Evolutionary conservation across 1,140 invertebrate genomes (phyloP).

Genomic region (Leptoteleia sp.): DNA sequence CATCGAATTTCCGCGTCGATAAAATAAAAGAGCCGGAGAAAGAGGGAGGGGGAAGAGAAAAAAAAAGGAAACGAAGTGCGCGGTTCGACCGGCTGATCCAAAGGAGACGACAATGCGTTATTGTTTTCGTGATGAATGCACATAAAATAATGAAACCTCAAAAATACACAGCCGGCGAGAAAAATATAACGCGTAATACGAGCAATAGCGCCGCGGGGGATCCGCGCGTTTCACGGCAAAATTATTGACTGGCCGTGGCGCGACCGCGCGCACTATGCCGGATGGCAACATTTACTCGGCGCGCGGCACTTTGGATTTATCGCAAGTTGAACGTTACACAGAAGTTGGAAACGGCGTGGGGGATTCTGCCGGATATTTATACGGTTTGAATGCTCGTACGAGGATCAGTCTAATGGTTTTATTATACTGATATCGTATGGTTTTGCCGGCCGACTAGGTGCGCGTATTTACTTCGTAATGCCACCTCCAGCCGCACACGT

Average conservation of each 20-base stretch:
- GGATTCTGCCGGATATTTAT: slow-evolving; percentile 79
- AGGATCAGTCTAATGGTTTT: slow-evolving; percentile 75
- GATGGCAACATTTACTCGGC: slow-evolving; percentile 64
- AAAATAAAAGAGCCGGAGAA: slow-evolving; percentile 45
- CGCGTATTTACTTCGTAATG: slow-evolving; percentile 65
- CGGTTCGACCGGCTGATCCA: slow-evolving; percentile 47
- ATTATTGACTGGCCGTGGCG: slow-evolving; percentile 69
- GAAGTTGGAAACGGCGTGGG: slow-evolving; percentile 79
- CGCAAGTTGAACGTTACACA: slow-evolving; percentile 78
- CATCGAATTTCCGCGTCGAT: slow-evolving; percentile 55
- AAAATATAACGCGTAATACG: slow-evolving; percentile 77
- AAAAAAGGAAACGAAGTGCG: background rate
- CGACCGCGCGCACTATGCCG: background rate
- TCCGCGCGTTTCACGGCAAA: slow-evolving; percentile 59
- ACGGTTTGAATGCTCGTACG: slow-evolving; percentile 74
- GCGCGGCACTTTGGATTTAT: slow-evolving; percentile 75
- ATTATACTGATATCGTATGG: slow-evolving; percentile 71
- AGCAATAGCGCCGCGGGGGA: slow-evolving; percentile 75
- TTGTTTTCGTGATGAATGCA: slow-evolving; percentile 78
- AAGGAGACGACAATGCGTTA: slow-evolving; percentile 69
- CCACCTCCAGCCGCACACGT: slow-evolving; percentile 40
- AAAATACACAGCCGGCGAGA: slow-evolving; percentile 71
- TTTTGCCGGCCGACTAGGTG: slow-evolving; percentile 66
- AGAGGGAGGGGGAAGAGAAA: background rate
- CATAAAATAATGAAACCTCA: slow-evolving; percentile 78